A percentile compares a stretch with the other conserved stretches of the same genome.
Conservation (phyloP, 2,888 invertebrate species). For the Alentia gelatinosa region DNA sequence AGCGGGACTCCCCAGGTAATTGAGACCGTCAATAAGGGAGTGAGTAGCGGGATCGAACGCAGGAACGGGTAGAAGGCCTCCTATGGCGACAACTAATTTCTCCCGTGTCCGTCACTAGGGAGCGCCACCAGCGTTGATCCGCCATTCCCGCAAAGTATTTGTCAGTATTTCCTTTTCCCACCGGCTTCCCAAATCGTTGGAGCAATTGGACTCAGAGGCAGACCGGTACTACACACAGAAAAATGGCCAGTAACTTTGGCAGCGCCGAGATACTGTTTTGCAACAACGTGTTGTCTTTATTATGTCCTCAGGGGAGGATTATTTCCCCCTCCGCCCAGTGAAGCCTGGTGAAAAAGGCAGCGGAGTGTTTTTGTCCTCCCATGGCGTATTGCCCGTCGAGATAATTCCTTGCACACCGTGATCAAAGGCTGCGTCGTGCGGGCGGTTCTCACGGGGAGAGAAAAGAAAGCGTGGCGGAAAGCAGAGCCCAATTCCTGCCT, state of each 20-base stretch:
- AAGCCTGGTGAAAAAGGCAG: neutral
- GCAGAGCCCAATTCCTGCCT: neutral
- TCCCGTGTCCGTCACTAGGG: neutral
- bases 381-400: slow-evolving; percentile 23
- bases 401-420: slow-evolving; percentile 17
- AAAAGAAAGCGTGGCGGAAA: no score
- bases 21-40: neutral
- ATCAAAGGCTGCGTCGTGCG: neutral
- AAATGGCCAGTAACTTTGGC: neutral
- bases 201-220: no score
- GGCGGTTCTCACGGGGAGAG: neutral
- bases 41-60: neutral
- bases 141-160: neutral
- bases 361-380: neutral
- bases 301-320: neutral
- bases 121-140: neutral
- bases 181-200: no score
- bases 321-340: no score
- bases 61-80: no score
- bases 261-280: neutral
- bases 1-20: neutral
- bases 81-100: no score
- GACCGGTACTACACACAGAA: neutral
- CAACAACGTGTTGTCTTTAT: neutral
- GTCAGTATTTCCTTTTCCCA: neutral